phyloP scores from a whole-genome alignment of 2,888 invertebrate genomes.

The Nymphalis urticae region DNA sequence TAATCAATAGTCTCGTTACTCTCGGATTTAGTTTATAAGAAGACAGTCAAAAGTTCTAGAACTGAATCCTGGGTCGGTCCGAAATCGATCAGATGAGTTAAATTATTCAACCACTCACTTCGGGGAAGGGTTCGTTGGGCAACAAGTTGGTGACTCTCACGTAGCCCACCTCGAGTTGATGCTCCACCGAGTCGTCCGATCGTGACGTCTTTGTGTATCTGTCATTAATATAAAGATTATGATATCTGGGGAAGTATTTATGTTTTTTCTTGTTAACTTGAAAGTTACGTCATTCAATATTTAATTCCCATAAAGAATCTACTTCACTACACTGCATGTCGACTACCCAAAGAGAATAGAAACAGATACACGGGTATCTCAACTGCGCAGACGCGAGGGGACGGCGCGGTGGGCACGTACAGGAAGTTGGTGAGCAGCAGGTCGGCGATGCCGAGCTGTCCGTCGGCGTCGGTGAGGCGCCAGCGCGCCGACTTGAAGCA shows the following conservation, averaged over 20 bases:
- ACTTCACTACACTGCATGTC: no score
- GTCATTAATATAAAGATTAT: background rate
- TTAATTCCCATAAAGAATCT: no score
- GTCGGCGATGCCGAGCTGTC: conserved; percentile 98
- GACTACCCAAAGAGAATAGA: no score
- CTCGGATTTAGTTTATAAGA: no score
- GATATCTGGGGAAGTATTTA: no score
- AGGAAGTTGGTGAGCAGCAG: conserved; percentile 97
- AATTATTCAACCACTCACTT: conserved; percentile 62
- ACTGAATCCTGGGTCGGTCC: no score
- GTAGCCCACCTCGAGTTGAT: conserved; percentile 97
- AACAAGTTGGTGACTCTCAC: conserved; percentile 96
- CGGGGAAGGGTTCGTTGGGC: conserved; percentile 96
- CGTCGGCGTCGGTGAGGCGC: conserved; percentile 98
- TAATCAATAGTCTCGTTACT: no score
- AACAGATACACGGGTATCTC: background rate
- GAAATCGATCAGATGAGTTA: no score
- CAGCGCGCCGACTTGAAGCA: conserved; percentile 99
- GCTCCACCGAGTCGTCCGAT: conserved; percentile 98
- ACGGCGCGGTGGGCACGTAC: conserved; percentile 65
- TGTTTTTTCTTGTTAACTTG: background rate
- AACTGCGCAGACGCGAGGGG: background rate
- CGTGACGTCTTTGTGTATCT: conserved; percentile 97
- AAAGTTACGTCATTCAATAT: no score
- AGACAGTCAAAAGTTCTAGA: no score